Base-by-base conservation (phyloP, 1,140 invertebrate genomes). In the Xylocopa sonorina region DNA sequence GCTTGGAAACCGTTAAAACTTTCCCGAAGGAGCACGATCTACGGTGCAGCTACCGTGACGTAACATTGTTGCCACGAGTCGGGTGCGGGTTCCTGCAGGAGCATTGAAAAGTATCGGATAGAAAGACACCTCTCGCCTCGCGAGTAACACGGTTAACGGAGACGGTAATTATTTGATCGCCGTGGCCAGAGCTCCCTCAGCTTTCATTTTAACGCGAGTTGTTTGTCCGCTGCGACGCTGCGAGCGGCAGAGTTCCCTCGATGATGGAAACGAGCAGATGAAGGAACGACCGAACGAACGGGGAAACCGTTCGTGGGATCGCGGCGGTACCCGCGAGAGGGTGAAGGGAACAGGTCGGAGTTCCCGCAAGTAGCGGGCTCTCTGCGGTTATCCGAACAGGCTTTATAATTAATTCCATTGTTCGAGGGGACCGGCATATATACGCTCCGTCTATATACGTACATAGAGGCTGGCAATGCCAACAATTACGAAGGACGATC, bases 341-440 rank as follows among this genome's bases (percentile, higher is more conserved):
- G n/a, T n/a, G 16, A 16, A n/a, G 38, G n/a, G 3, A 29, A 27
- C n/a, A 32, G 46, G 55, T 38, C 29, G 60, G 63, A 83, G 76
- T 86, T 88, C 80, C 86, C 86, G 83, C 86, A 87, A 90, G 88
- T 89, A 89, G 82, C 87, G 58, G 85, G 55, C 74, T 69, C 78
- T 86, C 77, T 86, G 87, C 82, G 87, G 87, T 88, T 84, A 90
- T 91, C 78, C 85, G 73, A 85, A 87, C 87, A 88, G 80, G 87
- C 88, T 86, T 88, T 91, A 89, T 91, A 91, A 92, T 92, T 92
- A 91, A 91, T 91, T 86, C 85, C 75, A 90, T 91, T 91, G 89
- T 91, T 91, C 85, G 83, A 85, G 73, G 79, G 60, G 71, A 12
- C 78, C 10, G 81, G 80, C 78, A 74, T 71, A 53, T 34, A 34